Conservation (phyloP, 2,113 vertebrate species). For the Scomber colias region DNA sequence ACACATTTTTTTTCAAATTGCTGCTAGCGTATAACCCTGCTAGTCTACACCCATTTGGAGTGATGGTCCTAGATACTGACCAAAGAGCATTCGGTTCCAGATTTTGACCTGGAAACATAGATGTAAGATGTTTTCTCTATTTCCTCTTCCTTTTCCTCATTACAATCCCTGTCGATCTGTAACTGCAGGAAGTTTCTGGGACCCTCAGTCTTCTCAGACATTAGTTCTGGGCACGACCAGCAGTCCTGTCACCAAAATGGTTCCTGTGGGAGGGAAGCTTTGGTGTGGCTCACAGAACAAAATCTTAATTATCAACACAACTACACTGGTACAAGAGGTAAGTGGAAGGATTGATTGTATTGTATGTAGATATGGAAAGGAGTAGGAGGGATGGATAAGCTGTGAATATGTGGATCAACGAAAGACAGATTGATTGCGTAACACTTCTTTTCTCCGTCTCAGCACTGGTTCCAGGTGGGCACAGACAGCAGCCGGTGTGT, state of each 20-base stretch:
- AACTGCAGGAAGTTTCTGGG: constrained; percentile 95
- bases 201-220: constrained; percentile 94
- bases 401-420: background rate
- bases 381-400: too few species aligned
- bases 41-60: too few species aligned
- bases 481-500: constrained; percentile 93
- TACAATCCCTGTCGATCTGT: background rate
- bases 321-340: constrained; percentile 93
- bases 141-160: background rate
- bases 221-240: constrained; percentile 90
- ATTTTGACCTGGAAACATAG: too few species aligned
- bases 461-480: constrained; percentile 94
- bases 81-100: too few species aligned
- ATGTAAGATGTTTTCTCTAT: background rate
- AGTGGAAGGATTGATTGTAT: constrained; percentile 56
- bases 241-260: constrained; percentile 96
- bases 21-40: too few species aligned
- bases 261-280: constrained; percentile 91
- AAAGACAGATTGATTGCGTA: too few species aligned
- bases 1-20: too few species aligned
- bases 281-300: constrained; percentile 98
- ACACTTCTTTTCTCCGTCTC: background rate
- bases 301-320: constrained; percentile 91
- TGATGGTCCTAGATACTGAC: background rate
- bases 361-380: background rate